Evolutionary conservation across 1,140 invertebrate genomes (phyloP), one percentile per base, ranked within the genome.

Genomic region (Laodelphax striatellus): DNA sequence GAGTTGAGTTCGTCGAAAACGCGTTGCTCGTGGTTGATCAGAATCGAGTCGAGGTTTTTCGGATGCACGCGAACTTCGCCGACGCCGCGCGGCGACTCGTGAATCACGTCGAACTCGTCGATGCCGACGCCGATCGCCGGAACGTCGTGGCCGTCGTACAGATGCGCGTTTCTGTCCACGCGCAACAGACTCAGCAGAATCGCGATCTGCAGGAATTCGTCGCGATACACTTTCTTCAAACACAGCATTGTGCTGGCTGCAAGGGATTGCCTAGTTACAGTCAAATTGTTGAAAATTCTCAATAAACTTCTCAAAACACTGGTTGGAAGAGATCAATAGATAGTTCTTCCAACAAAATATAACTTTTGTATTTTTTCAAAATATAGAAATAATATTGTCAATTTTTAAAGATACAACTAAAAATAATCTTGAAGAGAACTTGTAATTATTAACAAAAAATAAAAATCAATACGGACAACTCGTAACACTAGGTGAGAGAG

Each of bases 1-100:
- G 82, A 82, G 67, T 87, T 85, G n/a, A 89, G 72, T 64, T 89
- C 86, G 62, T 84, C 83, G 68, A 88, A 87, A n/a, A 88, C 70
- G 65, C 85, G 78, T 67, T 83, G 76, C 69, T 87, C 82, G 42
- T 58, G 24, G 67, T 84, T 83, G 1, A 86, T 69, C 52, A 87
- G 70, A 44, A 85, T 76, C n/a, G 83, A 82, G 65, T 89, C 87
- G 14, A 87, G 67, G 63, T 80, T 86, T 69, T 90, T 91, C 0
- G 85, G 85, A 66, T 88, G 84, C 1, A 85, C 75, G 64, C 75
- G 83, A 9, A 80, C 74, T 34, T 82, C 79, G 34, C 80, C 71
- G 61, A 21, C 80, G 72, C 63, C 77, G 67, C 55, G 77, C 70
- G 61, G 78, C 75, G 65, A 84, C 79, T 6, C 64, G 67, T 52